Base-by-base conservation (phyloP, 1,140 invertebrate species). In the Drosophila subpulchrella region DNA sequence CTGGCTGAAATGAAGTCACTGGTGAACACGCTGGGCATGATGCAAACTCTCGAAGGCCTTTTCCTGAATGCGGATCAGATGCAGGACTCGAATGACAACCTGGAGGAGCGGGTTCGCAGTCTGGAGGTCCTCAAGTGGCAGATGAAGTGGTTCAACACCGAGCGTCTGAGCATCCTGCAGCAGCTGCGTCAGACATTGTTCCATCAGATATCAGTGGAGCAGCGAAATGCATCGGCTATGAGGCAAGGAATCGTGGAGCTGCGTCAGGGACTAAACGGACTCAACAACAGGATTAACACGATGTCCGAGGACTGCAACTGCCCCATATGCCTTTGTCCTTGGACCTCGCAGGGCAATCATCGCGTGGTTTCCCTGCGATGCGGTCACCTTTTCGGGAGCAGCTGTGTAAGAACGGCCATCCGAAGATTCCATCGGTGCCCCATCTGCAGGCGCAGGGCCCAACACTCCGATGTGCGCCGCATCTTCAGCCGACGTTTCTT, bases 391-490 rank as follows among this genome's bases (percentile, higher is more conserved):
- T 53, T 53, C 15, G 50, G 50, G 15, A 36, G 12, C 5, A 17
- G 0, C 32, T 53, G 50, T 15, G 17, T 53, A 2, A 34, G 15
- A 12, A 53, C 6, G 4, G 50, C 50, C 15, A 53, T 53, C 50
- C 15, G 50, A 6, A 34, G 50, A 11, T 36, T 6, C 4, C 50
- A 36, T 36, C 15, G 50, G 2, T 53, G 50, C 6, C 50, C 50
- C 11, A 20, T 53, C 15, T 53, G 50, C 32, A 53, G 50, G 15
- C 50, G 50, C n/a, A 11, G 50, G 11, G 50, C 50, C 10, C 32
- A 2, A 7, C 6, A 53, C 5, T 8, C 15, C n/a, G 50, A 53
- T 53, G 15, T 53, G 4, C 50, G 50, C 32, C 36, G 50, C 32
- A 53, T 53, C 10, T 53, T 17, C 3, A 12, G 32, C 17, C 30